phyloP scores from a whole-genome alignment of 2,888 invertebrate genomes.

The Cephus rjabovi region DNA sequence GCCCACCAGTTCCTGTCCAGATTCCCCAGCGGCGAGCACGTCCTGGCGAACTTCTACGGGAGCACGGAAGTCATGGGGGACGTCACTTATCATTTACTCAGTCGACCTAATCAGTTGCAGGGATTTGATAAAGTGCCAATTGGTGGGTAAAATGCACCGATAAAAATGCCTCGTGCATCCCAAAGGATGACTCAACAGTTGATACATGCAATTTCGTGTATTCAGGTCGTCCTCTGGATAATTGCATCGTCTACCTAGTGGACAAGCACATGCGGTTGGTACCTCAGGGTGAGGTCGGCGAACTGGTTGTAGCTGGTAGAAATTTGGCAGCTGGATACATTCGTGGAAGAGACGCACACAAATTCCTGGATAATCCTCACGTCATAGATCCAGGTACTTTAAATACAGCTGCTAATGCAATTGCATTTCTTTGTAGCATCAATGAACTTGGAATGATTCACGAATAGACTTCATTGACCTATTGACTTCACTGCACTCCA shows the following conservation, averaged over 20 bases:
- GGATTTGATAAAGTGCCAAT: conserved; percentile 81
- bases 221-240: conserved; percentile 80
- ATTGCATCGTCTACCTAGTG: conserved; percentile 83
- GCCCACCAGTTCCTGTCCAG: conserved; percentile 82
- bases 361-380: conserved; percentile 81
- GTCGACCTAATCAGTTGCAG: conserved; percentile 72
- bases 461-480: conserved; percentile 4
- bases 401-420: neutral
- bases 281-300: conserved; percentile 80
- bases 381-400: conserved; percentile 72
- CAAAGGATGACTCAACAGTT: neutral
- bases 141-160: conserved; percentile 69
- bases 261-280: conserved; percentile 81
- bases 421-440: neutral
- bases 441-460: neutral
- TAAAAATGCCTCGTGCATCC: neutral
- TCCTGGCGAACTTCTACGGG: conserved; percentile 89
- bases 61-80: conserved; percentile 94
- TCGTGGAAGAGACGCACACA: conserved; percentile 78
- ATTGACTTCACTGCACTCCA: neutral
- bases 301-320: conserved; percentile 83
- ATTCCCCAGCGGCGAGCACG: conserved; percentile 75
- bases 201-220: neutral
- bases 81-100: conserved; percentile 82
- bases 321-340: conserved; percentile 88